These are phyloP conservation scores for Smittia aterrima DNA, from an alignment of 2,888 invertebrate species.

Conservation along the genomic window DNA sequence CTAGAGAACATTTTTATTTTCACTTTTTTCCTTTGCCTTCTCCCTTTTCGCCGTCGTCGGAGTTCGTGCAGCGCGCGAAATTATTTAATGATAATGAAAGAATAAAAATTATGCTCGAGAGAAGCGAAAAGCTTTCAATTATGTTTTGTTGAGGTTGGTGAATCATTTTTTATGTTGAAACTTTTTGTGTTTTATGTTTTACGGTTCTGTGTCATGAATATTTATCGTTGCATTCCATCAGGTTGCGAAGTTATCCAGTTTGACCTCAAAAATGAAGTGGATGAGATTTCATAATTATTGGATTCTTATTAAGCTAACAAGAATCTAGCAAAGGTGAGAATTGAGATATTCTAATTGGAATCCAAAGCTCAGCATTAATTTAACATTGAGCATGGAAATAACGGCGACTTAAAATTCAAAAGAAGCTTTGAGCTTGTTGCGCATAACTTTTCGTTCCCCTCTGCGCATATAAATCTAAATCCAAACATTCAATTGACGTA, in stretches of 20 bases:
- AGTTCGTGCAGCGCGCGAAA: constrained; percentile 7
- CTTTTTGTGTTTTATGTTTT: neutral
- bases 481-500: too few species aligned
- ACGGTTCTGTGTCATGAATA: neutral
- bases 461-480: too few species aligned
- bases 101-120: neutral
- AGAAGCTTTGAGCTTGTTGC: constrained; percentile 5
- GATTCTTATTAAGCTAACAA: too few species aligned
- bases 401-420: neutral
- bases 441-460: neutral
- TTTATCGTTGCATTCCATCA: neutral
- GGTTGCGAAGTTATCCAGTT: neutral
- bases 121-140: constrained; percentile 12
- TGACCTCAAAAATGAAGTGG: neutral
- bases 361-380: too few species aligned
- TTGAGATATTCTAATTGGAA: too few species aligned
- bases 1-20: constrained; percentile 20
- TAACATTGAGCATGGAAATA: neutral
- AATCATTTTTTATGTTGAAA: constrained; percentile 8
- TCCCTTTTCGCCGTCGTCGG: neutral
- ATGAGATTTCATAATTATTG: too few species aligned
- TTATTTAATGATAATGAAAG: neutral
- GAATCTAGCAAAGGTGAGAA: too few species aligned
- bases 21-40: constrained; percentile 7
- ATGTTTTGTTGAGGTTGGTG: neutral